Evolutionary conservation across 2,888 invertebrate genomes (phyloP).

Genomic region (Parnassius mnemosyne): DNA sequence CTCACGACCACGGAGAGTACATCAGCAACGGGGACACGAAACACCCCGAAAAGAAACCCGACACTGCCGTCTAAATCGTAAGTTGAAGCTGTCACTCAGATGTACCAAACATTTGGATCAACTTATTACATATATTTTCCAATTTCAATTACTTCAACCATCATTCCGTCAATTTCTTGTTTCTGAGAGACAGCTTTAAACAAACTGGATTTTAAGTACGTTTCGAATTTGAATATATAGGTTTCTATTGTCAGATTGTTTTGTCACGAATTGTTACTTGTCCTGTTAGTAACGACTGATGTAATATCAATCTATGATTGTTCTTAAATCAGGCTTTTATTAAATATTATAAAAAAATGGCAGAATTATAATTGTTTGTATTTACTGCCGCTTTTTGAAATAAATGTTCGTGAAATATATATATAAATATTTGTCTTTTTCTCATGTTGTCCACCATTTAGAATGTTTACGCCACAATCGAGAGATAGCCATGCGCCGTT

Average conservation of each 20-base stretch:
- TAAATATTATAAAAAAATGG: slow-evolving; percentile 9
- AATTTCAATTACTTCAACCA: slow-evolving; percentile 12
- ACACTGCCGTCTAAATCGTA: slow-evolving; percentile 71
- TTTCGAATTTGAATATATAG: slow-evolving; percentile 10
- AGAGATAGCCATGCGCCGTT: slow-evolving; percentile 12
- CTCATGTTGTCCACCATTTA: slow-evolving; percentile 35
- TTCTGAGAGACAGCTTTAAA: slow-evolving; percentile 28
- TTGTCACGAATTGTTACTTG: slow-evolving; percentile 48
- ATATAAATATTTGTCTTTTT: slow-evolving; percentile 28
- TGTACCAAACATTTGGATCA: slow-evolving; percentile 1
- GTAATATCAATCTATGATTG: slow-evolving; percentile 29
- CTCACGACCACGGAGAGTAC: slow-evolving; percentile 82
- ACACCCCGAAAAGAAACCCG: slow-evolving; percentile 74
- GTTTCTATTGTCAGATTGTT: slow-evolving; percentile 53
- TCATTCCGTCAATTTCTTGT: slow-evolving; percentile 5
- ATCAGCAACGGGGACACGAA: slow-evolving; percentile 80
- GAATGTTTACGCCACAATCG: slow-evolving; percentile 30
- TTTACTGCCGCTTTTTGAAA: slow-evolving; percentile 29
- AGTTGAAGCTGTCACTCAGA: slow-evolving; percentile 38
- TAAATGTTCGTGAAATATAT: slow-evolving; percentile 24
- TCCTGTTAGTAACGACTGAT: slow-evolving; percentile 20
- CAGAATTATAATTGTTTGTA: slow-evolving; percentile 23
- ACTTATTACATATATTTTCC: neutral
- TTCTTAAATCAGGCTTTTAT: slow-evolving; percentile 13
- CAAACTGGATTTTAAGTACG: slow-evolving; percentile 8